Percentiles rank a stretch among this genome's conserved stretches.
Evolutionary conservation across 2,888 invertebrate species (phyloP).

Genomic region (Strigamia maritima): DNA sequence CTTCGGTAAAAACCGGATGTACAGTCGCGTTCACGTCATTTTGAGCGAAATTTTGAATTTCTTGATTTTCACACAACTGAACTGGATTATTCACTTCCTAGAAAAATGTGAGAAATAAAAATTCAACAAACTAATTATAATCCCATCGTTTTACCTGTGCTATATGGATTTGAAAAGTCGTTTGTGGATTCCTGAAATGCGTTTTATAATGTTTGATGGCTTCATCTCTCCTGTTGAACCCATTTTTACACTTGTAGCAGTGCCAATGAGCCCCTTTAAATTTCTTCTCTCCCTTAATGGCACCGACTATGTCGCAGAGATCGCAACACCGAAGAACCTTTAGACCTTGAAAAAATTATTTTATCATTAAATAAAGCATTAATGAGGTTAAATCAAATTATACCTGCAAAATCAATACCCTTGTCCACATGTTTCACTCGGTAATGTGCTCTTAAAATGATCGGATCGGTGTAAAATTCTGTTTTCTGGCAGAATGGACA

Average conservation of each 20-base stretch:
- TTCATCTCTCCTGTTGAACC: constrained; percentile 52
- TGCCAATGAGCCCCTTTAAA: constrained; percentile 54
- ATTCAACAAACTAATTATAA: background rate
- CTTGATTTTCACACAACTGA: constrained; percentile 38
- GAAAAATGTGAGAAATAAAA: background rate
- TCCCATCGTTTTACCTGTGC: constrained; percentile 46
- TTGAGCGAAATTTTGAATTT: too few relatives aligned
- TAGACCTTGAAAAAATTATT: constrained; percentile 46
- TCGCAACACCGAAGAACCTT: constrained; percentile 52
- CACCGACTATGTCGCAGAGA: constrained; percentile 52
- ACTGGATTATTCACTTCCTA: constrained; percentile 40
- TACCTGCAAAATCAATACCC: constrained; percentile 53
- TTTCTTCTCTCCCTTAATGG: constrained; percentile 52
- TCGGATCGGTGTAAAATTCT: constrained; percentile 50
- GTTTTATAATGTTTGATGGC: constrained; percentile 53
- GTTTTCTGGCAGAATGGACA: constrained; percentile 53
- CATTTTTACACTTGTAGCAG: constrained; percentile 52
- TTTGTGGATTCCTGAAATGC: constrained; percentile 53
- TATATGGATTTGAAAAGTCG: constrained; percentile 53
- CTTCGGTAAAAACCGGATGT: constrained; percentile 37
- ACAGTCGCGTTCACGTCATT: too few relatives aligned
- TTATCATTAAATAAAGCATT: background rate
- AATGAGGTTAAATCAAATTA: background rate
- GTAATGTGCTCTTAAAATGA: constrained; percentile 52
- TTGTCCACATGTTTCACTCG: constrained; percentile 54